Evolutionary conservation across 2,797 vertebrate genomes (phyloP), one percentile per base, ranked within the genome.

Genomic region (Scarus forsteni): DNA sequence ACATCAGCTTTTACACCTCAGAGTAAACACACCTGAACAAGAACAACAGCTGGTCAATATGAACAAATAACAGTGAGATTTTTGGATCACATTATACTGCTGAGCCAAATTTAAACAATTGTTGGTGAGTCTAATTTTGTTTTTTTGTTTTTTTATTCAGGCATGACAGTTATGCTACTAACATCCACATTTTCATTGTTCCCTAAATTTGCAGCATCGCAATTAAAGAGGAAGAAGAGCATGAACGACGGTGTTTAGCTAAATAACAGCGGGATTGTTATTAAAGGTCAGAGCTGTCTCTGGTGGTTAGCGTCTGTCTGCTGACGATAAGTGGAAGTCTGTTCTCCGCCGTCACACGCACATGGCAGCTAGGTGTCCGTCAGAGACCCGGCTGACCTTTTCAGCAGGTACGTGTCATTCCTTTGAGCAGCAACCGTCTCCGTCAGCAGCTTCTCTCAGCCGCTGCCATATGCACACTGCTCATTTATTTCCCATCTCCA

Each of bases 401-500:
- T 78, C 77, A 40, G 16, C 82, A 87, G 85, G 84, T 90, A 77
- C 59, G 7, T 54, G 81, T 78, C 84, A 68, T 10, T 14, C 55
- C 75, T 77, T 45, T 45, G 73, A 79, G 66, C 5, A 38, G 75
- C 45, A n/a, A 75, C 56, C 36, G 4, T 16, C 65, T 34, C 40
- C 70, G 46, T 75, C 77, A 66, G 59, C 34, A 60, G 65, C 62
- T 78, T 70, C 74, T 65, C 75, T 86, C 59, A 62, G 69, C 39
- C 15, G 5, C 77, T 15, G 71, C 72, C 85, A 87, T 77, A 80
- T 69, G 74, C 75, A 72, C 77, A 67, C 70, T 46, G 77, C 81
- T 81, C 85, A 68, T 87, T 86, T 82, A 84, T 85, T 79, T 76
- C 85, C 68, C 79, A 69, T 75, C 85, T 69, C 57, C 44, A 8